These are phyloP conservation scores for Micromesistius poutassou DNA, from an alignment of 2,797 vertebrate species.

Conservation along the genomic window DNA sequence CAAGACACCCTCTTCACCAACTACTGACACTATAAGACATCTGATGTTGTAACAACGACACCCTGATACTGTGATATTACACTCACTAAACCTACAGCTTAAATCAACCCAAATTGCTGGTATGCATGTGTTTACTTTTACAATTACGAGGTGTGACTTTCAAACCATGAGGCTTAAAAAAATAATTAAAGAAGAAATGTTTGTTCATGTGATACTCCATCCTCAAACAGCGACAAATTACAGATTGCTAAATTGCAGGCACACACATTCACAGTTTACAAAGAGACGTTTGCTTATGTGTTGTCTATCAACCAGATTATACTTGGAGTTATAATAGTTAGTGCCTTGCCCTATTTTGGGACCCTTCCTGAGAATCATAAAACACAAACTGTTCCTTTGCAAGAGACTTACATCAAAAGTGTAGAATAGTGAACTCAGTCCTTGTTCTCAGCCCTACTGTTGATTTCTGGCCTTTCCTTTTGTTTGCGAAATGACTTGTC, in stretches of 20 bases:
- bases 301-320: neutral
- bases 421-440: neutral
- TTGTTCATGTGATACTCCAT: neutral
- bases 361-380: constrained; percentile 1
- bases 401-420: neutral
- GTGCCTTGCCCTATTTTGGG: neutral
- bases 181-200: neutral
- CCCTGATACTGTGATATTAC: neutral
- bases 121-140: neutral
- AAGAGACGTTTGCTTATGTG: neutral
- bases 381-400: neutral
- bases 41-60: neutral
- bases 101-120: neutral
- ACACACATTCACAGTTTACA: constrained; percentile 4
- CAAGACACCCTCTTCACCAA: neutral
- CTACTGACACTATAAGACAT: neutral
- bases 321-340: neutral
- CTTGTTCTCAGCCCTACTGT: neutral
- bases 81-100: neutral
- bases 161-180: neutral
- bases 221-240: neutral
- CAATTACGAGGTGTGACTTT: neutral
- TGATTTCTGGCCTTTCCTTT: neutral
- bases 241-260: neutral
- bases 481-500: neutral